Evolutionary conservation across 2,113 vertebrate genomes (phyloP).

Genomic region (Dendropsophus ebraccatus): DNA sequence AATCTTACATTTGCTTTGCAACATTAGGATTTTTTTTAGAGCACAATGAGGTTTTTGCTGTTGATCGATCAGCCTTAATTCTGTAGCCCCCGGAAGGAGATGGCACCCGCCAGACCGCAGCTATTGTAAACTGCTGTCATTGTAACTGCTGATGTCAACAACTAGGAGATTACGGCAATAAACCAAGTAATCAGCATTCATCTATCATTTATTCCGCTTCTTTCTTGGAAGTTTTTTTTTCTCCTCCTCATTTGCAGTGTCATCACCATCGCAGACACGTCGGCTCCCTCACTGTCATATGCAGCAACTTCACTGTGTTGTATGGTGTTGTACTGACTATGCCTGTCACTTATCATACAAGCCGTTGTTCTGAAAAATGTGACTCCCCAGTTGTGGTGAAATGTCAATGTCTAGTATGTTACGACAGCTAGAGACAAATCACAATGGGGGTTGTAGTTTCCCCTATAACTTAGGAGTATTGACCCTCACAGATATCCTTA

Average conservation of each 20-base stretch:
- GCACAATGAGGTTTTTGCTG: slow-evolving; percentile 23
- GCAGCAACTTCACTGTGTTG: neutral
- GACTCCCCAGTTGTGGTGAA: neutral
- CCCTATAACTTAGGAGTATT: no score
- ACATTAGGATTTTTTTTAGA: neutral
- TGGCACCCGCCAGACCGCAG: neutral
- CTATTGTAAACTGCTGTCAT: slow-evolving; percentile 35
- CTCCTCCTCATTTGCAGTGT: slow-evolving; percentile 41
- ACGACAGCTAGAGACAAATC: no score
- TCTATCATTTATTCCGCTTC: slow-evolving; percentile 38
- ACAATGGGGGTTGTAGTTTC: neutral
- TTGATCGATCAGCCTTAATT: slow-evolving; percentile 37
- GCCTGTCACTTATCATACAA: neutral
- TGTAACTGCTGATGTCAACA: slow-evolving; percentile 51
- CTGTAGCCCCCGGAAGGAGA: slow-evolving; percentile 17
- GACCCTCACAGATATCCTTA: no score
- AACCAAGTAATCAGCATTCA: slow-evolving; percentile 46
- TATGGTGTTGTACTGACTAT: slow-evolving; percentile 13
- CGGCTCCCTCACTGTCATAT: neutral
- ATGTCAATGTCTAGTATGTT: no score
- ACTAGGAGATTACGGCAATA: slow-evolving; percentile 47
- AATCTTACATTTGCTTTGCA: neutral
- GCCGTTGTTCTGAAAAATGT: neutral
- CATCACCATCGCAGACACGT: slow-evolving; percentile 31
- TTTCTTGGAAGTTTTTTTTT: slow-evolving; percentile 29